Evolutionary conservation across 2,888 invertebrate species (phyloP), one percentile per base, ranked within the genome.

Genomic region (Drosophila rubida): DNA sequence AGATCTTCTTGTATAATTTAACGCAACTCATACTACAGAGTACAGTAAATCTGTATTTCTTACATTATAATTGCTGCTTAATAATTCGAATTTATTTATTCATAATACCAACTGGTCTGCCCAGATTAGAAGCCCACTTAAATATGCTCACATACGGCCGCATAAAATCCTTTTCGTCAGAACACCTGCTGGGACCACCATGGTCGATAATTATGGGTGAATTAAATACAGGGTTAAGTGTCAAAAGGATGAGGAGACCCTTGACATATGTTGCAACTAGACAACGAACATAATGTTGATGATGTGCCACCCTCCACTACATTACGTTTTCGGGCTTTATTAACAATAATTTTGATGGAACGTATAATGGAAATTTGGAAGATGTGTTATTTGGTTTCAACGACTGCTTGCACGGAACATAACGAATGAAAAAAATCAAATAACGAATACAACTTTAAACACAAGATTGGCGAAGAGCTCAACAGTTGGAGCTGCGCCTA

Each of bases 171-270:
- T 7, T 2, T 7, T 53, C n/a, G n/a, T 39, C 7, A 14, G 32
- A 72, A 67, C 73, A 72, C 74, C 80, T 77, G 74, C 50, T 11
- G 35, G 16, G 59, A 2, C 57, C 69, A 75, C 78, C 82, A 59
- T 57, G 30, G 4, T 45, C 1, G 39, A 59, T 70, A 80, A 82
- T 82, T 78, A 71, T 41, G 37, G 42, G 44, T 19, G 58, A 44
- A 65, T 63, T 79, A 85, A 77, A 68, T 51, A 72, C 50, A 69
- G 75, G 83, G 83, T 82, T 78, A 83, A 82, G 83, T 87, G 88
- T 71, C 70, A 87, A 87, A 86, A 87, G 86, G 75, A 82, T 82
- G 80, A 62, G 62, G 42, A 14, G 42, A 55, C 57, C 59, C 22
- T 30, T 62, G 69, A 67, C 82, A 81, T 87, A 59, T 81, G 85